phyloP scores from a whole-genome alignment of 1,140 invertebrate species.

The Acyrthosiphon pisum region DNA sequence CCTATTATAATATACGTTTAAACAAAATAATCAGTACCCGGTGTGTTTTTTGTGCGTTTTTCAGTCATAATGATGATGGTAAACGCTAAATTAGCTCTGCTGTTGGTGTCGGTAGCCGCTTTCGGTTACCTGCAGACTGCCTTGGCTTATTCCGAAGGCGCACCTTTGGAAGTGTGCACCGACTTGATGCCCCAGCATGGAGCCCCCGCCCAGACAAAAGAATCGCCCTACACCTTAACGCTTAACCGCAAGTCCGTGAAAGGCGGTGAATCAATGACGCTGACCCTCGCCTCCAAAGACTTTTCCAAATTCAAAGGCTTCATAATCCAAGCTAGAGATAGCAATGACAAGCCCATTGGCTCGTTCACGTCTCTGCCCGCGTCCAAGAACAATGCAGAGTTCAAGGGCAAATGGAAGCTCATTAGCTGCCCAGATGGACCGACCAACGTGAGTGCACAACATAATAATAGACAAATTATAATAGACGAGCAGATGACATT shows the following conservation, averaged over 20 bases:
- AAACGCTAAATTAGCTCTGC: constrained; percentile 33
- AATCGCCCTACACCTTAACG: constrained; percentile 65
- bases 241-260: constrained; percentile 64
- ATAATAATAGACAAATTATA: background rate
- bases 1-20: background rate
- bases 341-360: constrained; percentile 63
- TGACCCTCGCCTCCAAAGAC: constrained; percentile 63
- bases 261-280: constrained; percentile 61
- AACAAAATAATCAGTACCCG: background rate
- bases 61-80: background rate
- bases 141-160: constrained; percentile 62
- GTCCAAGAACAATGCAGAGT: constrained; percentile 59
- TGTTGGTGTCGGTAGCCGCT: constrained; percentile 11
- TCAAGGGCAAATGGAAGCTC: constrained; percentile 24
- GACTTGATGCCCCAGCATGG: constrained; percentile 67
- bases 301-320: constrained; percentile 66
- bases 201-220: constrained; percentile 63
- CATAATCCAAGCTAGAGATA: constrained; percentile 66
- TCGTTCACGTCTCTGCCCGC: constrained; percentile 63
- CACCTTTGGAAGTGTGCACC: constrained; percentile 65
- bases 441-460: background rate
- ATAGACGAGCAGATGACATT: background rate
- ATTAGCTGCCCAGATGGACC: constrained; percentile 5
- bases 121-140: background rate
- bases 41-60: background rate